Evolutionary conservation across 2,888 invertebrate genomes (phyloP).

Genomic region (Malthinus seriepunctatus): DNA sequence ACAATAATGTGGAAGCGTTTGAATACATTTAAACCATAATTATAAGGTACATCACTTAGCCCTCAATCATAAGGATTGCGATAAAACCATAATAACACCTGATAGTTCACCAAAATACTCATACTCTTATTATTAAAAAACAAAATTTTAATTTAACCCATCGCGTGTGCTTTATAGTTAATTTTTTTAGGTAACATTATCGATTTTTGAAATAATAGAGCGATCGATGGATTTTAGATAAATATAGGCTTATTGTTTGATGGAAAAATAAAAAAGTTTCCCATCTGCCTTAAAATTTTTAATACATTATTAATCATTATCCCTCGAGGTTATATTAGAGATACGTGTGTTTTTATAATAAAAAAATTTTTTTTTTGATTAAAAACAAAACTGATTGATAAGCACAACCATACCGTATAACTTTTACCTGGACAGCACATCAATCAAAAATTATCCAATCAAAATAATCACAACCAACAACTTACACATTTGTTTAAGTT

Average conservation of each 20-base stretch:
- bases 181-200: constrained; percentile 14
- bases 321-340: not conserved
- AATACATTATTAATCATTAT: not conserved
- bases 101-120: constrained; percentile 26
- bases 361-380: not conserved
- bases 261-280: too few relatives aligned
- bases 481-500: constrained; percentile 1
- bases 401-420: constrained; percentile 22
- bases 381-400: constrained; percentile 34
- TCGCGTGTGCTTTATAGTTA: constrained; percentile 23
- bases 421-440: constrained; percentile 29
- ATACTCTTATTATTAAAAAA: constrained; percentile 14
- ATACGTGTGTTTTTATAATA: not conserved
- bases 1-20: constrained; percentile 30
- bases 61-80: constrained; percentile 34
- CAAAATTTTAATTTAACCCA: constrained; percentile 17
- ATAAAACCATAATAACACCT: constrained; percentile 31
- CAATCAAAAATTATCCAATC: constrained; percentile 35
- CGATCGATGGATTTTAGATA: constrained; percentile 9
- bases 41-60: constrained; percentile 27
- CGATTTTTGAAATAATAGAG: constrained; percentile 7
- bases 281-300: too few relatives aligned
- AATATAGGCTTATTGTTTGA: constrained; percentile 4
- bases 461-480: constrained; percentile 15
- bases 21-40: constrained; percentile 32